Evolutionary conservation across 1,140 invertebrate species (phyloP).

Genomic region (Drosophila chauvacae): DNA sequence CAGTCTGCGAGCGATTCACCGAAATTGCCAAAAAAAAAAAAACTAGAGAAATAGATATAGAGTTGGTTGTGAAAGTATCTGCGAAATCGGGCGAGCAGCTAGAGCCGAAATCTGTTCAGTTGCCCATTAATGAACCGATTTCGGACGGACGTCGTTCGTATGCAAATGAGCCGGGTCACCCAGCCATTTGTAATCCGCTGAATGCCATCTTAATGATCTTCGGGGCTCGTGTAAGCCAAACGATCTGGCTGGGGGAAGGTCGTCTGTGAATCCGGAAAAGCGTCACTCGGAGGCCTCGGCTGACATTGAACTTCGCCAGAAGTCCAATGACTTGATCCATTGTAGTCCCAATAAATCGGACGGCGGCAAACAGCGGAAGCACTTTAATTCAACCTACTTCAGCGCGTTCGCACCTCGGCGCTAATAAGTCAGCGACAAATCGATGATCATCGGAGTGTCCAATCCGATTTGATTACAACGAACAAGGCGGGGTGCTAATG

Average conservation of each 20-base stretch:
- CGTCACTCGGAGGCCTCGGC: constrained; percentile 1
- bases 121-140: constrained; percentile 62
- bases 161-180: constrained; percentile 62
- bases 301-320: constrained; percentile 72
- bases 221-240: constrained; percentile 28
- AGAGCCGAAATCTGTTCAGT: constrained; percentile 40
- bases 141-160: constrained; percentile 58
- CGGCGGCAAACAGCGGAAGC: constrained; percentile 58
- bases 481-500: constrained; percentile 48
- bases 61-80: constrained; percentile 69
- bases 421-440: constrained; percentile 58
- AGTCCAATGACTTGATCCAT: constrained; percentile 41
- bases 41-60: constrained; percentile 32
- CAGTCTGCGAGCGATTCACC: constrained; percentile 34
- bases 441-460: constrained; percentile 42
- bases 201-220: constrained; percentile 57
- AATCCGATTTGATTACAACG: constrained; percentile 27
- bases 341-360: constrained; percentile 13
- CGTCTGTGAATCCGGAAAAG: constrained; percentile 21
- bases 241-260: constrained; percentile 21
- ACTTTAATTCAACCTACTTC: constrained; percentile 35
- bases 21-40: constrained; percentile 50
- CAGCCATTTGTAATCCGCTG: constrained; percentile 58
- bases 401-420: constrained; percentile 63
- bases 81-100: constrained; percentile 56